A percentile compares a stretch with the other conserved stretches of the same genome.
These are phyloP conservation scores for Antheraea assamensis DNA, from an alignment of 2,888 invertebrate genomes.

Conservation along the genomic window DNA sequence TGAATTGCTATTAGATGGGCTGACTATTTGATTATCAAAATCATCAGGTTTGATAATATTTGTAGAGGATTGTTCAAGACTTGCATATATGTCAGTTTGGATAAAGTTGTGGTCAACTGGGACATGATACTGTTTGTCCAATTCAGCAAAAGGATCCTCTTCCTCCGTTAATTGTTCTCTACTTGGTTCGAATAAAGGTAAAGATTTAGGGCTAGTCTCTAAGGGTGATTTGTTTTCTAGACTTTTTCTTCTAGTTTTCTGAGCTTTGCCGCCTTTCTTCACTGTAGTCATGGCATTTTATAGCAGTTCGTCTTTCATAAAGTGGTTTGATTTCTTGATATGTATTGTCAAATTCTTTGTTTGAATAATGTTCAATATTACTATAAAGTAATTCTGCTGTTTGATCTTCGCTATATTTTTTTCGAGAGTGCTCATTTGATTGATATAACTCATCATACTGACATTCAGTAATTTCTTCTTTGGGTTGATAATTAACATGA, in stretches of 20 bases:
- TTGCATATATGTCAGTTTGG: conserved; percentile 50
- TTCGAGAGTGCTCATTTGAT: conserved; percentile 37
- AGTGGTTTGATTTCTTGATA: conserved; percentile 36
- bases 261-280: conserved; percentile 34
- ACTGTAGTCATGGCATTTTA: conserved; percentile 31
- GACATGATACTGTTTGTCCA: conserved; percentile 76
- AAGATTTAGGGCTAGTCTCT: conserved; percentile 36
- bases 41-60: conserved; percentile 31
- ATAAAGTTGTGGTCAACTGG: conserved; percentile 73
- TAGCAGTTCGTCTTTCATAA: conserved; percentile 51
- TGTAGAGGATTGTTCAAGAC: conserved; percentile 14
- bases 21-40: conserved; percentile 26
- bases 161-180: conserved; percentile 62
- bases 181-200: conserved; percentile 60
- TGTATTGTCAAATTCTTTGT: conserved; percentile 18
- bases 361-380: conserved; percentile 16
- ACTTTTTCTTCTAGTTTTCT: conserved; percentile 37
- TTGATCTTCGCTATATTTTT: conserved; percentile 38
- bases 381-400: conserved; percentile 31
- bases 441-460: conserved; percentile 35
- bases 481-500: conserved; percentile 28
- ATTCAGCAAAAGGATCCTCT: conserved; percentile 73
- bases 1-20: conserved; percentile 28
- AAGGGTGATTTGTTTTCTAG: conserved; percentile 41
- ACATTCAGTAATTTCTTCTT: conserved; percentile 38